Evolutionary conservation across 2,113 vertebrate species (phyloP).

Genomic region (Tauraco erythrolophus): DNA sequence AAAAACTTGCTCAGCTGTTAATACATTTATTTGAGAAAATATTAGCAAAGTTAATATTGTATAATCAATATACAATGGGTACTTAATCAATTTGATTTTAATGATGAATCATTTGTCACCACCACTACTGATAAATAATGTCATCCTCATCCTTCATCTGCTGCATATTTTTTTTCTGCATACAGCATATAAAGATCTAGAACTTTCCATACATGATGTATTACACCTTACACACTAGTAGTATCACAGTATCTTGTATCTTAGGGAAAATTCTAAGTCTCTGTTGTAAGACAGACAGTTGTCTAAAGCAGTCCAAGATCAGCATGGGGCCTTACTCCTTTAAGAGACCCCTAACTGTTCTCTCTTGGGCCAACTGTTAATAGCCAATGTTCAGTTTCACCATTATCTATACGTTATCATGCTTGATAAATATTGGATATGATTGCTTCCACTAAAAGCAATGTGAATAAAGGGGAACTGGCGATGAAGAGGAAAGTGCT

Average conservation of each 20-base stretch:
- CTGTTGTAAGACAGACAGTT: not conserved
- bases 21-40: slow-evolving; percentile 57
- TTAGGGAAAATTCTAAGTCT: not conserved
- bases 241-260: not conserved
- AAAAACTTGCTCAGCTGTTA: slow-evolving; percentile 73
- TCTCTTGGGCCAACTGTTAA: not conserved
- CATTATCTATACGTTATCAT: not conserved
- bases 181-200: not conserved
- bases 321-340: not conserved
- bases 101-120: not conserved
- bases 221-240: not conserved
- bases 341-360: not conserved
- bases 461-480: not conserved
- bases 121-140: not conserved
- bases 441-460: not conserved
- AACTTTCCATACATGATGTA: not conserved
- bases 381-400: not conserved
- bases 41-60: slow-evolving; percentile 25
- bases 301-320: not conserved
- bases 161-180: not conserved
- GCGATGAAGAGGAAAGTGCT: not conserved
- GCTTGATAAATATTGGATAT: not conserved
- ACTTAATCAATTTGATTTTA: not conserved
- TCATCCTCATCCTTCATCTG: not conserved
- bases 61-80: slow-evolving; percentile 44